Conservation (phyloP, 2,888 invertebrate genomes). For the Abrostola triplasia region DNA sequence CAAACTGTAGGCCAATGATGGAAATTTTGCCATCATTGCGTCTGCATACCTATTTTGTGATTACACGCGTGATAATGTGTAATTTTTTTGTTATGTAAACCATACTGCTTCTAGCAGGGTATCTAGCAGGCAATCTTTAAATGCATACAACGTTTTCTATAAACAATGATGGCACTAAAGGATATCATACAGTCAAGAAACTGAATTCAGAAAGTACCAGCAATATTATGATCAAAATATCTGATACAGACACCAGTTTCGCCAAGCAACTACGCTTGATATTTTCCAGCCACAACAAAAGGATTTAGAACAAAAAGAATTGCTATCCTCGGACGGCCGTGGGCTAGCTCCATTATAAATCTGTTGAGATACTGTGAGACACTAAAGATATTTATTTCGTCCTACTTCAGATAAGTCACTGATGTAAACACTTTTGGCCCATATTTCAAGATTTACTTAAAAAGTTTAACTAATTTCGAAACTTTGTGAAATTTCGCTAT, state of each 20-base stretch:
- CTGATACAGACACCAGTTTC: conserved; percentile 39
- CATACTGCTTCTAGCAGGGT: too few relatives aligned
- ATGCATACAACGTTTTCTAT: too few relatives aligned
- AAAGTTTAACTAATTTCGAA: conserved; percentile 3
- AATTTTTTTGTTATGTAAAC: neutral
- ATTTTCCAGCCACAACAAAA: conserved; percentile 52
- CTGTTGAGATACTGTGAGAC: conserved; percentile 32
- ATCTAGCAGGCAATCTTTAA: too few relatives aligned
- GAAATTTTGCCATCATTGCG: too few relatives aligned
- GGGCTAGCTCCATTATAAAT: conserved; percentile 51
- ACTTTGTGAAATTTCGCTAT: conserved; percentile 2
- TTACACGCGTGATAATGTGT: neutral
- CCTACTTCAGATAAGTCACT: conserved; percentile 31
- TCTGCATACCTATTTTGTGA: too few relatives aligned
- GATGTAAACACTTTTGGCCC: conserved; percentile 10
- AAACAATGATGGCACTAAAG: too few relatives aligned
- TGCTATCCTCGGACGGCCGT: conserved; percentile 34
- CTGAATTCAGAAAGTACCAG: neutral
- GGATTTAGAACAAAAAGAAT: conserved; percentile 50
- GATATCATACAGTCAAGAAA: neutral
- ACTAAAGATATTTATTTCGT: conserved; percentile 43
- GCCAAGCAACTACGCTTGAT: conserved; percentile 31
- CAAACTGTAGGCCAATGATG: too few relatives aligned
- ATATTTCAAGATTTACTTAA: conserved; percentile 5
- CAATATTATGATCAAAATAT: conserved; percentile 44